phyloP scores from a whole-genome alignment of 2,113 vertebrate species.

The Mus musculus region DNA sequence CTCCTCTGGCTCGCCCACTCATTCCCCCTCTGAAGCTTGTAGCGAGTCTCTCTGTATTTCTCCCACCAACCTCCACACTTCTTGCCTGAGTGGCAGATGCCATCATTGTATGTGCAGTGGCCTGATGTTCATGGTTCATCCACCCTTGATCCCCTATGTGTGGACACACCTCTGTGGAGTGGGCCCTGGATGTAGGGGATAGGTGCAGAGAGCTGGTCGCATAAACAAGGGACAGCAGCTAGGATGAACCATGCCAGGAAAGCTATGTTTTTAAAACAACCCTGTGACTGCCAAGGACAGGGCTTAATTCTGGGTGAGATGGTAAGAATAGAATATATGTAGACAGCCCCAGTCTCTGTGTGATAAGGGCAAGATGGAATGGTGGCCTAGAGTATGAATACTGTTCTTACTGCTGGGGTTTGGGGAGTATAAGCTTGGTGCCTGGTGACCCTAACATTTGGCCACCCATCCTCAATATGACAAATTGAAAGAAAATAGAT shows the following conservation, averaged over 20 bases:
- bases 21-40: too few species aligned
- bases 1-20: neutral
- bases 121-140: neutral
- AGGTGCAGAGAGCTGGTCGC: neutral
- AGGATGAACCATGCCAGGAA: too few species aligned
- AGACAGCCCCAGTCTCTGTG: rapidly evolving
- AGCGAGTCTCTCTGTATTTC: neutral
- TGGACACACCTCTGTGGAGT: neutral
- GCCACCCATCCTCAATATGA: neutral
- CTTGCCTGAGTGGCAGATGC: neutral
- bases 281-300: neutral
- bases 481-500: neutral
- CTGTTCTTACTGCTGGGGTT: neutral
- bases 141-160: neutral
- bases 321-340: neutral
- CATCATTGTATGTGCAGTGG: neutral
- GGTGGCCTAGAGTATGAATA: neutral
- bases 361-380: too few species aligned
- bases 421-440: neutral
- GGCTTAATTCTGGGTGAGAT: neutral
- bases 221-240: neutral
- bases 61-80: neutral
- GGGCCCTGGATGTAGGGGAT: neutral
- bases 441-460: neutral
- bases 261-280: neutral